Percentiles rank a stretch among this genome's conserved stretches.
Evolutionary conservation across 2,113 vertebrate genomes (phyloP).

Genomic region (Oryzias woworae): DNA sequence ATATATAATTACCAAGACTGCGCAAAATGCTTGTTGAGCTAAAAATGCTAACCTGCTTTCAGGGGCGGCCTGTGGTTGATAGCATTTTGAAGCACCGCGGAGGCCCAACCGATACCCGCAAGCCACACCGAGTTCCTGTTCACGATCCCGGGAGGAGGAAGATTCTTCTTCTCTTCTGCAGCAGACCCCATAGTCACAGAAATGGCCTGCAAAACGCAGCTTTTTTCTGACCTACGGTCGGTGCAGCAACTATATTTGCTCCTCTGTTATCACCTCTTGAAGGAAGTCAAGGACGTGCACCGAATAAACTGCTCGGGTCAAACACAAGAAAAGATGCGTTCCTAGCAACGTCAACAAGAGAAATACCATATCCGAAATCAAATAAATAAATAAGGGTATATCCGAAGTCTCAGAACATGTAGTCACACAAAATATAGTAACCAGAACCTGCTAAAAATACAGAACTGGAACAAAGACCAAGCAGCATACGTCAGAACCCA

Average conservation of each 20-base stretch:
- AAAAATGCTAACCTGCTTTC: slow-evolving; percentile 69
- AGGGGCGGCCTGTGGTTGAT: slow-evolving; percentile 72
- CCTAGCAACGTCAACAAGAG: slow-evolving; percentile 40
- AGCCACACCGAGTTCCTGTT: slow-evolving; percentile 78
- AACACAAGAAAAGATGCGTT: neutral
- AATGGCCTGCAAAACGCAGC: neutral
- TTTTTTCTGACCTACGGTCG: slow-evolving; percentile 5
- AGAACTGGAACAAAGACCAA: too few relatives aligned
- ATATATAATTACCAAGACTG: too few relatives aligned
- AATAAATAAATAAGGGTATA: too few relatives aligned
- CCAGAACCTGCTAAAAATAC: too few relatives aligned
- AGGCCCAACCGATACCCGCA: slow-evolving; percentile 60
- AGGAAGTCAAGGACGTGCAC: slow-evolving; percentile 68
- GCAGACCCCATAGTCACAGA: slow-evolving; percentile 70
- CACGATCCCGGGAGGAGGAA: slow-evolving; percentile 79
- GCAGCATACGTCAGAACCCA: too few relatives aligned
- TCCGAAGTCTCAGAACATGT: too few relatives aligned
- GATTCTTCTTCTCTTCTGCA: slow-evolving; percentile 74
- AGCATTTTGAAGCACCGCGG: slow-evolving; percentile 75
- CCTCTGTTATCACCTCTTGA: slow-evolving; percentile 39
- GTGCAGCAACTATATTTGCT: neutral
- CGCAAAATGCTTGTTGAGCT: neutral
- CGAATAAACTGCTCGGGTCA: slow-evolving; percentile 14
- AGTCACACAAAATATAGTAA: too few relatives aligned
- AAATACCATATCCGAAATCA: neutral